These are phyloP conservation scores for Rotaria macrura DNA, from an alignment of 2,888 invertebrate genomes.

Conservation along the genomic window DNA sequence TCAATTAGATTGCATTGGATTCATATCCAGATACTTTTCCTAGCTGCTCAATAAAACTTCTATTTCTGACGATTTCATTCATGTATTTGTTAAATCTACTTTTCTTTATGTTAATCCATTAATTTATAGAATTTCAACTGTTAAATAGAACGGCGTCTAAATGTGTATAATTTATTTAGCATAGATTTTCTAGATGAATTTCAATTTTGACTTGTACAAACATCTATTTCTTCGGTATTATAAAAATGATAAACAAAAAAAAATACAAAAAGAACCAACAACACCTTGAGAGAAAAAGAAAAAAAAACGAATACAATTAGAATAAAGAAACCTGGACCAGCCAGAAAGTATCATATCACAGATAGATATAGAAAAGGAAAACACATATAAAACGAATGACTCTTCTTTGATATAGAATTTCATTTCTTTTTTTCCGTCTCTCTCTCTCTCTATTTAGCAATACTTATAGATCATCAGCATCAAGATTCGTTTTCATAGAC, in stretches of 20 bases:
- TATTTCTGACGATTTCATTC: no score
- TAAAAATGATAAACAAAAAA: background rate
- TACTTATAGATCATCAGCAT: background rate
- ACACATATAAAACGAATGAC: background rate
- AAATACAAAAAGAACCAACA: background rate
- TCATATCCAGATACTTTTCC: no score
- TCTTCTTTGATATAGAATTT: background rate
- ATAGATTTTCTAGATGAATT: no score
- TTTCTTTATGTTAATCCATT: no score
- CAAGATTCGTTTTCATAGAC: conserved; percentile 13
- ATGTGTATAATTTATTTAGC: no score
- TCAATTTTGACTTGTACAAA: background rate
- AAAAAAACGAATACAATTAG: background rate
- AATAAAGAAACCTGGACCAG: background rate
- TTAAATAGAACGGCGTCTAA: no score
- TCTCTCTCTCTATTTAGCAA: no score
- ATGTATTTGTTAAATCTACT: no score
- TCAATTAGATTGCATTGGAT: no score
- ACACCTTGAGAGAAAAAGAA: background rate
- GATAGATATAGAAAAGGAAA: background rate
- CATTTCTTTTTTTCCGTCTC: no score
- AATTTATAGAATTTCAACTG: no score
- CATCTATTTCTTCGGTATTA: background rate
- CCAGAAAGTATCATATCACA: background rate
- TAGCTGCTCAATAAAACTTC: no score